A percentile compares a stretch with the other conserved stretches of the same genome.
Conservation (phyloP, 1,140 invertebrate species). For the Drosophila kepulauana region DNA sequence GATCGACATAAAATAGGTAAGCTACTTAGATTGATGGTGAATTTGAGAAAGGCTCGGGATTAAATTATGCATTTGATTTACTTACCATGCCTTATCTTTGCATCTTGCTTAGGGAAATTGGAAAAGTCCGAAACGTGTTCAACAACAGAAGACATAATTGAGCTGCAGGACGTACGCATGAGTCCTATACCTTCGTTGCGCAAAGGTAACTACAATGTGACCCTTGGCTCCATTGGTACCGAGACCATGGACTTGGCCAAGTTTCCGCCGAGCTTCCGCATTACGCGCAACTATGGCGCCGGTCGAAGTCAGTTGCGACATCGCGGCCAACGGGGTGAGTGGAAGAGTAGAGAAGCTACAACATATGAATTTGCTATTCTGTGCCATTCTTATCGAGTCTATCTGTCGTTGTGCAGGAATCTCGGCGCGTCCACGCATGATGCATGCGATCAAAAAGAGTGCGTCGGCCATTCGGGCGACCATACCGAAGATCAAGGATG, state of each 20-base stretch:
- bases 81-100: not conserved
- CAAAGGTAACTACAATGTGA: constrained; percentile 87
- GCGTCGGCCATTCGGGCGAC: constrained; percentile 92
- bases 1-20: constrained; percentile 87
- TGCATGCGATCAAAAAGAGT: constrained; percentile 91
- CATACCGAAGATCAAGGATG: constrained; percentile 96
- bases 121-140: constrained; percentile 83
- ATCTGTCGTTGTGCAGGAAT: constrained; percentile 58
- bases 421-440: constrained; percentile 88
- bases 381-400: too few relatives aligned
- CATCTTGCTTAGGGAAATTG: constrained; percentile 59
- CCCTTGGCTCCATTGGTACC: constrained; percentile 77
- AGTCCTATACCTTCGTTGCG: constrained; percentile 93
- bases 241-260: constrained; percentile 87
- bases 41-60: not conserved
- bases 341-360: not conserved
- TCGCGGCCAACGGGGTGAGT: constrained; percentile 87
- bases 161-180: constrained; percentile 92
- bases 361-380: not conserved
- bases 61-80: not conserved
- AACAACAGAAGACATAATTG: constrained; percentile 90
- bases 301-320: constrained; percentile 87
- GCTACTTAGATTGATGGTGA: too few relatives aligned
- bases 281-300: constrained; percentile 87
- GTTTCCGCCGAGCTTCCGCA: constrained; percentile 93